Evolutionary conservation across 2,797 vertebrate species (phyloP), one percentile per base, ranked within the genome.

Genomic region (Cirrhinus molitorella): DNA sequence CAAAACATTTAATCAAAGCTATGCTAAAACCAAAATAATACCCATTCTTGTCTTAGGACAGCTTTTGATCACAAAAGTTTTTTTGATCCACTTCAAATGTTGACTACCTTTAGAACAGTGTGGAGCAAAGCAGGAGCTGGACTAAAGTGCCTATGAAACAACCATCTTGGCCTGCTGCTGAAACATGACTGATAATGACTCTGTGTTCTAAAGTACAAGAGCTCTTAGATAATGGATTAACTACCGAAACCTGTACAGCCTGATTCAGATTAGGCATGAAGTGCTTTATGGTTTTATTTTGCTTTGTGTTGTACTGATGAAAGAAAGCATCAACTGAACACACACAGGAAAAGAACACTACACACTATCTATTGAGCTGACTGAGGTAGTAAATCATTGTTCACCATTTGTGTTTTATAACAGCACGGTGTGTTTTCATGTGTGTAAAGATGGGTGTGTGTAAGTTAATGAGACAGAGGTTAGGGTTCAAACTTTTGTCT

Each of bases 171-270:
- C n/a, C 55, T 2, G 10, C 12, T 63, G 57, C 13, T 79, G 28
- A 1, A 65, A 13, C 63, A 40, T 23, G 21, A 31, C 31, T 37
- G 31, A 68, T 59, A 25, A 21, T 28, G 11, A 21, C 45, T 70
- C 11, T 40, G 16, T 40, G 16, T 49, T 45, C 9, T 55, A 68
- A 67, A 28, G 12, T 43, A 43, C 65, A 68, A 16, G n/a, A 70
- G 66, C 34, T 80, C 65, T 28, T 28, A 51, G 51, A 70, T 57
- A 51, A 53, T 55, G 49, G 28, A 55, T 73, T 37, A n/a, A 55
- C 49, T 53, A 73, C 11, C 47, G 21, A 73, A 73, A 73, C 70
- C 17, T 31, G 71, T 5, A 34, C 47, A 34, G 17, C 17, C 70
- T 53, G 47, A 53, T 23, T 53, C 14, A 57, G 34, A 79, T 49